Base-by-base conservation (phyloP, 2,113 vertebrate species). In the Misgurnus mizolepis region DNA sequence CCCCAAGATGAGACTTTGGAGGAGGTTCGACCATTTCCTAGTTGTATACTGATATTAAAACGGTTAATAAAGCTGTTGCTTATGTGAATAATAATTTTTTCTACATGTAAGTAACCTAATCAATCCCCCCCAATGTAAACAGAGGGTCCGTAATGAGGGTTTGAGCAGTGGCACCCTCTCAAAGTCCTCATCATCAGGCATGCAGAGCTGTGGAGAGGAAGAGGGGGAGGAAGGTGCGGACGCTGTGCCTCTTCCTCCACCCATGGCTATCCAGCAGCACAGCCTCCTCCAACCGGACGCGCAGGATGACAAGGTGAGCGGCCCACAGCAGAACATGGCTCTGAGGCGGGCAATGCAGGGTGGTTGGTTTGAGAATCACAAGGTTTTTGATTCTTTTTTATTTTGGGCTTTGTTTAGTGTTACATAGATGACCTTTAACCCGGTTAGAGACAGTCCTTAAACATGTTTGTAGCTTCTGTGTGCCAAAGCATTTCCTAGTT, bases 201-300 rank as follows among this genome's bases (percentile, higher is more conserved):
- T 99, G 98, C 98, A 99, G 92, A 99, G 98, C 93, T 99, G 98
- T 0, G 98, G 98, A 0, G 98, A 99, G 86, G 98, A 99, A 81
- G 98, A 99, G 87, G 97, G 98, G 0, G 98, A 99, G 85, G 98
- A 99, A 85, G 96, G 96, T 0, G 91, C 97, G 0, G 98, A 99
- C 17, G 92, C 97, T 0, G 96, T 98, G 3, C 97, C 98, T 0
- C 94, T 99, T 49, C 98, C 98, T 12, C 97, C 98, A 0, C 98
- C 98, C 0, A 99, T 99, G 98, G 97, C 97, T 87, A 99, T 99
- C 86, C 98, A 99, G 86, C 98, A 99, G 27, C 98, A 99, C 90
- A 99, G 96, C 87, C 95, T 99, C 45, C 95, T 99, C 41, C 98
- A 99, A 91, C 93, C 96, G 0, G 98, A 99, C 88, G 93, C 96